Evolutionary conservation across 2,113 vertebrate genomes (phyloP).

Genomic region (Nycticorax nycticorax): DNA sequence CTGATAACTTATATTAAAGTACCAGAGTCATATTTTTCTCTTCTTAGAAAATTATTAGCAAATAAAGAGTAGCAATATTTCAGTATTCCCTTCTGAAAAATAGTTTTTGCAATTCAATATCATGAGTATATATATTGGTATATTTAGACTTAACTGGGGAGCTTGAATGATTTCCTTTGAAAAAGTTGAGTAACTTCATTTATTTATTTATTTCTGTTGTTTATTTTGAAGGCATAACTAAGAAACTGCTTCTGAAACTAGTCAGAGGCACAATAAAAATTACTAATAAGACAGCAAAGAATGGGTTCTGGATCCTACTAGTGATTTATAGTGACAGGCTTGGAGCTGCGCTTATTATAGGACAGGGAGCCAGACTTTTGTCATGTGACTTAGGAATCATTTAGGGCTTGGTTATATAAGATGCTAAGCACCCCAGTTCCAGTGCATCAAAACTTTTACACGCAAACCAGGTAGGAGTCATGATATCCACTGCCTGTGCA

Average conservation of each 20-base stretch:
- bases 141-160: background rate
- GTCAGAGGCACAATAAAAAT: background rate
- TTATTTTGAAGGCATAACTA: background rate
- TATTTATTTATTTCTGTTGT: background rate
- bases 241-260: background rate
- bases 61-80: background rate
- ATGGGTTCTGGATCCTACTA: background rate
- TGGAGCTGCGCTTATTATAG: background rate
- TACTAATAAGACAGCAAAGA: background rate
- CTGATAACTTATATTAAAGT: background rate
- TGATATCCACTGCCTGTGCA: background rate
- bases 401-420: background rate
- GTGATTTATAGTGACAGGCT: background rate
- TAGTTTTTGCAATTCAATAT: background rate
- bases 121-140: background rate
- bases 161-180: background rate
- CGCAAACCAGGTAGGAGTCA: accelerated
- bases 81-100: background rate
- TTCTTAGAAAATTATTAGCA: background rate
- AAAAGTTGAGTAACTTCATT: background rate
- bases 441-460: background rate
- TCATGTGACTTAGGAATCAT: accelerated
- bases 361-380: background rate
- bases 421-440: background rate
- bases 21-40: background rate